Conservation (phyloP, 2,113 vertebrate species). For the Cinclus mexicanus region DNA sequence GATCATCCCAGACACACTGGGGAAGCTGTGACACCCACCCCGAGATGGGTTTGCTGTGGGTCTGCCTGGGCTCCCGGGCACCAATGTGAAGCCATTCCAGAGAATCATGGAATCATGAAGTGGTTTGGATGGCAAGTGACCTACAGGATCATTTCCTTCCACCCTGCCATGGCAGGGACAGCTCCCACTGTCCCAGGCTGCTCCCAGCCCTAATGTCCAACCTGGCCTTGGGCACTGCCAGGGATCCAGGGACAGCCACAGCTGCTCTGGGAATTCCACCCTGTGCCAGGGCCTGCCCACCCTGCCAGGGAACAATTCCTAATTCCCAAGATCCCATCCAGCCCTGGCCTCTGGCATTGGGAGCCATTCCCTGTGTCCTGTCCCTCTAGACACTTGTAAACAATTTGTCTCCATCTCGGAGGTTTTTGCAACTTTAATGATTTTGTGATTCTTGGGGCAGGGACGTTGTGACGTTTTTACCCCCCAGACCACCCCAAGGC, state of each 20-base stretch:
- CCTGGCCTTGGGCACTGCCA: background rate
- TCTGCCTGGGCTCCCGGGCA: background rate
- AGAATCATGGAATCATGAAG: background rate
- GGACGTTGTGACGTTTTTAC: rapidly evolving
- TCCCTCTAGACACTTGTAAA: background rate
- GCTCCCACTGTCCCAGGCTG: background rate
- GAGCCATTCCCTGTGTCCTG: background rate
- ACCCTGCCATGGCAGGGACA: background rate
- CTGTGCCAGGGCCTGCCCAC: background rate
- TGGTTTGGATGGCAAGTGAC: background rate
- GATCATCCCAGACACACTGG: background rate
- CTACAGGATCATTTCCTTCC: background rate
- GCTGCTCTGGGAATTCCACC: background rate
- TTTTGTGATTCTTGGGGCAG: background rate
- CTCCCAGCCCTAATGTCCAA: background rate
- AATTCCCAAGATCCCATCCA: rapidly evolving
- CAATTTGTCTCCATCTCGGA: background rate
- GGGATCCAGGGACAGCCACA: background rate
- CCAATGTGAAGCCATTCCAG: rapidly evolving
- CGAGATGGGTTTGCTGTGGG: rapidly evolving
- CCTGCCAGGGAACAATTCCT: background rate
- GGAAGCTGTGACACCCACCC: background rate
- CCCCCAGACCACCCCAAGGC: rapidly evolving
- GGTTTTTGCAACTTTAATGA: background rate
- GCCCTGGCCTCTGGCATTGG: background rate